phyloP scores from a whole-genome alignment of 2,888 invertebrate genomes.

The Actias luna region DNA sequence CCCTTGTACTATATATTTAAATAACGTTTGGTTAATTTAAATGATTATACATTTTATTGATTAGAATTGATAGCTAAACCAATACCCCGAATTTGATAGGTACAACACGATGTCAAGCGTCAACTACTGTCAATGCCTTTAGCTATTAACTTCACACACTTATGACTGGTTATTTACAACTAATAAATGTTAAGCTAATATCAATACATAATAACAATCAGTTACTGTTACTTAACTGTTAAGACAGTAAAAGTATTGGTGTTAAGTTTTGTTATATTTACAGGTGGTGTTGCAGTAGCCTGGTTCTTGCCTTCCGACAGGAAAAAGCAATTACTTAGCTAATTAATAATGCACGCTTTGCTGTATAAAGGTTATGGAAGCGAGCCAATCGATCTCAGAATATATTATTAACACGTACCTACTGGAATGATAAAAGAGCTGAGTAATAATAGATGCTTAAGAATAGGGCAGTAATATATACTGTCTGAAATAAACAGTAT shows the following conservation, averaged over 20 bases:
- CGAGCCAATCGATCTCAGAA: slow-evolving; percentile 7
- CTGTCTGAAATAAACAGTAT: background rate
- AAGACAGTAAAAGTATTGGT: background rate
- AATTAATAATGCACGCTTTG: slow-evolving; percentile 6
- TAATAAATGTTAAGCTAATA: too few species aligned
- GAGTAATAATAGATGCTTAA: background rate
- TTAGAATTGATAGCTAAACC: too few species aligned
- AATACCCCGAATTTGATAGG: too few species aligned
- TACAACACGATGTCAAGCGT: too few species aligned
- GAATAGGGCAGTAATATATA: background rate
- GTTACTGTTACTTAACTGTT: background rate
- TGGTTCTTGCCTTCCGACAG: slow-evolving; percentile 19
- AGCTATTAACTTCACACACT: too few species aligned
- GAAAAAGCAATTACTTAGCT: slow-evolving; percentile 13
- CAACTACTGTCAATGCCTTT: too few species aligned
- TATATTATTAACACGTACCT: background rate
- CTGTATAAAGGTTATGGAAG: background rate
- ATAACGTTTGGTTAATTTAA: too few species aligned
- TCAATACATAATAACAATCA: background rate
- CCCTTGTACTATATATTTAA: too few species aligned
- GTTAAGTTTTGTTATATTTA: slow-evolving; percentile 1
- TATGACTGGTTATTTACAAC: too few species aligned
- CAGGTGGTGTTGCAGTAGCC: slow-evolving; percentile 19
- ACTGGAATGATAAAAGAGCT: background rate
- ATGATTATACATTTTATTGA: too few species aligned